Conservation (phyloP, 2,888 invertebrate species). For the Agapostemon virescens region DNA sequence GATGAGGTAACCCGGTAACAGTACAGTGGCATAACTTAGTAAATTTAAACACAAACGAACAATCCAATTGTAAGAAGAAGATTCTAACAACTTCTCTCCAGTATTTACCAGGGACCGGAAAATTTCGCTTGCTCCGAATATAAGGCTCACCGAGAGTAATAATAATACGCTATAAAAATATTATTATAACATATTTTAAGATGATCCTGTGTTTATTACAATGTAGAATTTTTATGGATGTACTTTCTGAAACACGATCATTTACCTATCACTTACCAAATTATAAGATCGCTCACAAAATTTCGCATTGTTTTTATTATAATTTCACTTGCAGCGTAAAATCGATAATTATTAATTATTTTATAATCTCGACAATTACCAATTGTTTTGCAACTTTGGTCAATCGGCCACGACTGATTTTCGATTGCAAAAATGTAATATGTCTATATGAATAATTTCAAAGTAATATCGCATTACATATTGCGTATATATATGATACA, state of each 20-base stretch:
- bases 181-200: neutral
- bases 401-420: constrained; percentile 11
- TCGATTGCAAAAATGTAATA: constrained; percentile 20
- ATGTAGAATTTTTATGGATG: neutral
- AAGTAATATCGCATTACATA: constrained; percentile 25
- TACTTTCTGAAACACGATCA: neutral
- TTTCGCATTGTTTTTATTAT: constrained; percentile 74
- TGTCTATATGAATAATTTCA: constrained; percentile 12
- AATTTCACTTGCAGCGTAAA: constrained; percentile 30
- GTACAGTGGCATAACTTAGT: constrained; percentile 92
- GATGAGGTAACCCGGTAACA: constrained; percentile 91
- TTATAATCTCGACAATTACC: neutral
- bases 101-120: constrained; percentile 75
- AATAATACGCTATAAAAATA: constrained; percentile 78
- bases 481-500: constrained; percentile 1
- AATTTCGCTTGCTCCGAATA: constrained; percentile 81
- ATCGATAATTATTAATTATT: neutral
- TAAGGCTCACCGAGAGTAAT: constrained; percentile 79
- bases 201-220: neutral
- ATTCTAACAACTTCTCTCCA: constrained; percentile 70
- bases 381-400: constrained; percentile 51
- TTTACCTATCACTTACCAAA: constrained; percentile 73
- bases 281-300: constrained; percentile 77
- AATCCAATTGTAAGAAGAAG: constrained; percentile 86
- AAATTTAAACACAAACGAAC: constrained; percentile 90